Evolutionary conservation across 2,888 invertebrate genomes (phyloP), one percentile per base, ranked within the genome.

Genomic region (Cephalotes varians): DNA sequence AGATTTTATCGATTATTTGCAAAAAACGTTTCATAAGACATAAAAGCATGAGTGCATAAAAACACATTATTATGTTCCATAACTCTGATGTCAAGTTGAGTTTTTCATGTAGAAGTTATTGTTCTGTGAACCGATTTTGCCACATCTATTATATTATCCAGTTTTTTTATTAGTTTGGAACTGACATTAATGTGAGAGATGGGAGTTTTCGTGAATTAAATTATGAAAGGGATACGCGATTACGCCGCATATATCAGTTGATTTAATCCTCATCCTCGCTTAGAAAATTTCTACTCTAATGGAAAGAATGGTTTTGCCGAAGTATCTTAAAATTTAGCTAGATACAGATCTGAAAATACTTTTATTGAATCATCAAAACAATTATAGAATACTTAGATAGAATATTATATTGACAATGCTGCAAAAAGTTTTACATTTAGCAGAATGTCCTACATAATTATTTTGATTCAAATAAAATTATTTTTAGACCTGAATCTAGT

Each of bases 1-100:
- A 67, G 67, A 77, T 40, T 18, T 65, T 44, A 18, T 65, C 15
- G 44, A 72, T 72, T 56, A 56, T 56, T 58, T n/a, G 9, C 31
- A n/a, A 56, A 12, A 49, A 12, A 34, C n/a, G 28, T 51, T 67
- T 76, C 49, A 21, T 34, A 7, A 58, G 34, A 34, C 40, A 40
- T 28, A 37, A 51, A 7, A 51, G 76, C 54, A 28, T 54, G 10
- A n/a, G 34, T 25, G 49, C 12, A 15, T 12, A 49, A 34, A 34
- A 31, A 74, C 12, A 6, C 1, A 25, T 34, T 34, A 3, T 47
- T 31, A 18, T 49, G 47, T 34, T 9, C 18, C 10, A 37, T n/a
- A 34, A 34, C 47, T 37, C 2, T 6, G 10, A 40, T 6, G 12
- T 62, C 21, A 7, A 64, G 10, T 47, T 40, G 7, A 40, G 12